A percentile compares a stretch with the other conserved stretches of the same genome.
Conservation (phyloP, 2,888 invertebrate species). For the Willowsia nigromaculata region DNA sequence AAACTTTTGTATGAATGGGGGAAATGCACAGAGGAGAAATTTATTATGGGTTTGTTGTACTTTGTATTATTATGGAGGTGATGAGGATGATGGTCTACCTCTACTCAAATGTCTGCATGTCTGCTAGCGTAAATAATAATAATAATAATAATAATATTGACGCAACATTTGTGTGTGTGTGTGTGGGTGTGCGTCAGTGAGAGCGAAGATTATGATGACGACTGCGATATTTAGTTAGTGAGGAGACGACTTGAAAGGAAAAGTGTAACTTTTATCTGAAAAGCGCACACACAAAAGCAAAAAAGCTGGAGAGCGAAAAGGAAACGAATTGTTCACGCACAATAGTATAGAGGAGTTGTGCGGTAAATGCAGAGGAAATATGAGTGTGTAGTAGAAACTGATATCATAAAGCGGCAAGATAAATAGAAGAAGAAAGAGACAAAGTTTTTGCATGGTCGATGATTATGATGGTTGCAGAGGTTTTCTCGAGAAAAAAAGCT, state of each 20-base stretch:
- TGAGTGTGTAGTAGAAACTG: neutral
- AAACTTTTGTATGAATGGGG: neutral
- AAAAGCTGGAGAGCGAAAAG: neutral
- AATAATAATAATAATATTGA: neutral
- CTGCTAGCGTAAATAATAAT: neutral
- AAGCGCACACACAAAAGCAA: neutral
- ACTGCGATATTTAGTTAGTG: neutral
- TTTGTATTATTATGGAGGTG: neutral
- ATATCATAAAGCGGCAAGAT: neutral
- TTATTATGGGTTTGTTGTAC: neutral
- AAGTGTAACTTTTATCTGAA: neutral
- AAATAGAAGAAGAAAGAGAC: neutral
- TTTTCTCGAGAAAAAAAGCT: no score
- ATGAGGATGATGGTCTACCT: neutral
- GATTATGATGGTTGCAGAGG: neutral
- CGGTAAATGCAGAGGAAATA: neutral
- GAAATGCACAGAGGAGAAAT: neutral
- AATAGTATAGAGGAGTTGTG: neutral
- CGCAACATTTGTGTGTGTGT: conserved; percentile 1
- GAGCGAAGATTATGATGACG: neutral
- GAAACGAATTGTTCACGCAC: no score
- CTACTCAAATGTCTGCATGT: neutral
- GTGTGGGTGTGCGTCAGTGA: neutral
- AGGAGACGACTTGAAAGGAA: neutral
- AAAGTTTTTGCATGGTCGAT: neutral